phyloP scores from a whole-genome alignment of 1,140 invertebrate genomes.

The Drosophila sp. region DNA sequence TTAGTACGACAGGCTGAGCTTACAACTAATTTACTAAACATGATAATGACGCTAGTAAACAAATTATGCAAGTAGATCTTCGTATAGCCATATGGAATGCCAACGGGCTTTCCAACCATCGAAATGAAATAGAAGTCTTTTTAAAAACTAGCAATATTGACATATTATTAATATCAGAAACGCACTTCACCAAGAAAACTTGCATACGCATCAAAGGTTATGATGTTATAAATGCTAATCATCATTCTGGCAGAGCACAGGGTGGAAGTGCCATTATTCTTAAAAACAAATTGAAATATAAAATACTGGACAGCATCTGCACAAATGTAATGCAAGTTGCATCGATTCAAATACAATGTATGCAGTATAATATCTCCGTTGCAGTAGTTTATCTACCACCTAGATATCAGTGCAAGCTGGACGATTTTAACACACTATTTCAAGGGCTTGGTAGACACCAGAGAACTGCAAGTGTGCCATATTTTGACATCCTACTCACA shows the following conservation, averaged over 20 bases:
- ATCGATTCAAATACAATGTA: too few species aligned
- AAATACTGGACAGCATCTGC: too few species aligned
- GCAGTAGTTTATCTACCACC: too few species aligned
- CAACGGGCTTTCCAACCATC: not conserved
- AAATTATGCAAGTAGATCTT: not conserved
- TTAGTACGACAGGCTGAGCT: not conserved
- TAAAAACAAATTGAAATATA: not conserved
- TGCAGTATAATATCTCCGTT: too few species aligned
- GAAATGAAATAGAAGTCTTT: not conserved
- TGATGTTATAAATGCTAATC: not conserved
- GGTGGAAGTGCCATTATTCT: not conserved
- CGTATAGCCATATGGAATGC: conserved; percentile 4
- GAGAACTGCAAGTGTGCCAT: too few species aligned
- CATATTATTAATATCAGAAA: not conserved
- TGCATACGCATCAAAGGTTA: not conserved
- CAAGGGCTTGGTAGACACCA: too few species aligned
- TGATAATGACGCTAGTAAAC: not conserved
- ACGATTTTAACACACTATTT: too few species aligned
- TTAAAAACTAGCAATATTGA: not conserved
- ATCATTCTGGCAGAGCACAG: not conserved
- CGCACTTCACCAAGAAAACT: not conserved
- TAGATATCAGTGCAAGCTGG: too few species aligned
- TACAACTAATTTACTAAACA: not conserved
- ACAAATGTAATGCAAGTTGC: too few species aligned
- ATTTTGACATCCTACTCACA: too few species aligned